phyloP scores from a whole-genome alignment of 2,113 vertebrate genomes.

The Salvelinus namaycush region DNA sequence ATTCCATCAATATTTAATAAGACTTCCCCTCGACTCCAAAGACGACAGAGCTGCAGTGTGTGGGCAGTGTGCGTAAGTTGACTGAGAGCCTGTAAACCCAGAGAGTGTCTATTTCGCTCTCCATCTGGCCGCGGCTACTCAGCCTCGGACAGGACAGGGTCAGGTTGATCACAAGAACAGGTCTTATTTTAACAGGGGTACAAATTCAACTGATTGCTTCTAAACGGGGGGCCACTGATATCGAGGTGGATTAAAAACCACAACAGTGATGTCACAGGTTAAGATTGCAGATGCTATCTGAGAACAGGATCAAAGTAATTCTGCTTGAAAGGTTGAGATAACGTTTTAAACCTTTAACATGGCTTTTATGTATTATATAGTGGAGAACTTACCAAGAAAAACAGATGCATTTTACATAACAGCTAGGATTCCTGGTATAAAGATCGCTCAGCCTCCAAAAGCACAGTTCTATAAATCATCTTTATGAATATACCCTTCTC shows the following conservation, averaged over 20 bases:
- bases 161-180: slow-evolving; percentile 67
- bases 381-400: background rate
- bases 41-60: background rate
- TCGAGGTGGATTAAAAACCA: background rate
- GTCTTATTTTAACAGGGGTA: slow-evolving; percentile 68
- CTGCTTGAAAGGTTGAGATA: background rate
- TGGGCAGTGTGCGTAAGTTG: background rate
- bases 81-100: slow-evolving; percentile 11
- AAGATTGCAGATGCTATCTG: background rate
- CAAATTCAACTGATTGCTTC: slow-evolving; percentile 25
- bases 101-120: background rate
- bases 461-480: background rate
- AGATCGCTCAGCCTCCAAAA: background rate
- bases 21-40: slow-evolving; percentile 22
- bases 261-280: slow-evolving; percentile 17
- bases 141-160: background rate
- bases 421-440: background rate
- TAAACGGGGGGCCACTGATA: background rate
- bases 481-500: too few relatives aligned
- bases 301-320: background rate
- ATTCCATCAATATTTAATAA: slow-evolving; percentile 51
- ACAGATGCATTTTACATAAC: background rate
- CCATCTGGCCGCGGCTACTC: background rate
- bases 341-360: background rate
- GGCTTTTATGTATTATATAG: background rate